Percentiles rank a stretch among this genome's conserved stretches.
Evolutionary conservation across 1,140 invertebrate species (phyloP).

Genomic region (Drosophila fuyamai): DNA sequence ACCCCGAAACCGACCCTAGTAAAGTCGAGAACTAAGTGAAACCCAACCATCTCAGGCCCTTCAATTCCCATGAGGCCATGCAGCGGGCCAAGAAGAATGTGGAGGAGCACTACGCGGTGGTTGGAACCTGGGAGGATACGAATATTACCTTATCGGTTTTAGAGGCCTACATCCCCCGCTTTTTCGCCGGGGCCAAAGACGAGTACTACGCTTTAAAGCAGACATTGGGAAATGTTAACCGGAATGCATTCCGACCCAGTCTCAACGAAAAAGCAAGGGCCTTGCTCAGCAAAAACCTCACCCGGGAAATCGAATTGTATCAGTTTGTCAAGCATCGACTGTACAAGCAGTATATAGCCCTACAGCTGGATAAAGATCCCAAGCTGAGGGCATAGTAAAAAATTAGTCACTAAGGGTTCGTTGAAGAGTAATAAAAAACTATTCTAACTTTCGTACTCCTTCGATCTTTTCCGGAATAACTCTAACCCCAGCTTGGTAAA

Average conservation of each 20-base stretch:
- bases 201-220: constrained; percentile 86
- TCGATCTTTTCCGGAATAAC: constrained; percentile 42
- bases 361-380: constrained; percentile 83
- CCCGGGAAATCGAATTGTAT: constrained; percentile 95
- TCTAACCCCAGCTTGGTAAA: constrained; percentile 28
- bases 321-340: constrained; percentile 94
- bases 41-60: constrained; percentile 87
- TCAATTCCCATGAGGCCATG: constrained; percentile 92
- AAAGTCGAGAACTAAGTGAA: background rate
- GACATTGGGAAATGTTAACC: constrained; percentile 91
- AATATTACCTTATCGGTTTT: constrained; percentile 93
- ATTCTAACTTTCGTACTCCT: constrained; percentile 52
- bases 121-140: constrained; percentile 94
- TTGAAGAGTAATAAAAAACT: constrained; percentile 51
- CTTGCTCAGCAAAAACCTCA: constrained; percentile 92
- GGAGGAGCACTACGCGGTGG: constrained; percentile 93
- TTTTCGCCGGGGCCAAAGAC: constrained; percentile 90
- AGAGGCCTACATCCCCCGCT: constrained; percentile 92
- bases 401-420: constrained; percentile 15
- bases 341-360: constrained; percentile 91
- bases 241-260: constrained; percentile 89
- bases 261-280: constrained; percentile 92
- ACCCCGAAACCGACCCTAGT: background rate
- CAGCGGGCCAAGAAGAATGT: constrained; percentile 93
- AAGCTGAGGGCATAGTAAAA: constrained; percentile 28